Base-by-base conservation (phyloP, 2,888 invertebrate genomes). In the Lithophane leautieri region DNA sequence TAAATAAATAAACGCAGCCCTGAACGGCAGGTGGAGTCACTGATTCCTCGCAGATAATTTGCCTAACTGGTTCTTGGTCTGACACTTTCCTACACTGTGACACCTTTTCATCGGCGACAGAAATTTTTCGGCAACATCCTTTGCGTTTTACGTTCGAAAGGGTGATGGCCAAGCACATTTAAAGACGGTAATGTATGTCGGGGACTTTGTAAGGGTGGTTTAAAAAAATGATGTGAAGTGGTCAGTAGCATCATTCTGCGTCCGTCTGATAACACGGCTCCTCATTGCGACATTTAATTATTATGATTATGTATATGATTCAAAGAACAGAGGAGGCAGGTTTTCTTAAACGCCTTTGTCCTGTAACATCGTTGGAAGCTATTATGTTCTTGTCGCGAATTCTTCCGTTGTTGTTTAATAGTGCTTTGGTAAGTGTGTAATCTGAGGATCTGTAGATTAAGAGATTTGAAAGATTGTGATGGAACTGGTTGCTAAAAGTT, bases 41-140 rank as follows among this genome's bases (percentile, higher is more conserved):
- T 93, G 94, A 95, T 95, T 94, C 94, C 88, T 92, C 88, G 92
- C 92, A 91, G 95, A 95, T 95, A 95, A 95, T 95, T 95, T 95
- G 92, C 95, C 93, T 95, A 95, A 95, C 95, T 92, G 94, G 95
- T 95, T 95, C 91, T 91, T 88, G 83, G 83, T 87, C 94, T 93
- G 92, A 93, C 94, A 94, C 92, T 92, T 93, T 86, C 86, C 90
- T 70, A 69, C 56, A 84, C 87, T 63, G 85, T 69, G 9, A 66
- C 74, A 83, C 73, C 44, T 60, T 7, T 73, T 28, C 54, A 56
- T 19, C 4, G 6, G 7, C 70, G 47, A 70, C 14, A 0, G 0
- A 56, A 66, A 19, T 2, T 11, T 4, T n/a, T 4, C 0, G 0
- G 0, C 58, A 19, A 12, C 8, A 65, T 73, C 67, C 82, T 66